Conservation (phyloP, 2,888 invertebrate genomes). For the Cephus runcator region DNA sequence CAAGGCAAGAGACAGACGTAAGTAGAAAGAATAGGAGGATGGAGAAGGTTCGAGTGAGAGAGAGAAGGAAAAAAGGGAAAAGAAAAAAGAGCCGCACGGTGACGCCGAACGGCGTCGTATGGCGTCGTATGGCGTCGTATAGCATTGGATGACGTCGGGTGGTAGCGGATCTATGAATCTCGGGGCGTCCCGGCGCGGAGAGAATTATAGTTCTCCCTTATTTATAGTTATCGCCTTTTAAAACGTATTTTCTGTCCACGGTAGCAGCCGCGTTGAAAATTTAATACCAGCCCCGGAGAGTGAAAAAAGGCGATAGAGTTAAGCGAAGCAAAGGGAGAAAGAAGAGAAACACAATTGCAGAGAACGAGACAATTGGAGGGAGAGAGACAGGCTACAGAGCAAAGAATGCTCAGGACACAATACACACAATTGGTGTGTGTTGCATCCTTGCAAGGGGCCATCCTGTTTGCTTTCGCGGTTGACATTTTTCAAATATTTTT, state of each 20-base stretch:
- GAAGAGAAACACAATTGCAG: too few species aligned
- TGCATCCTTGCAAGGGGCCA: too few species aligned
- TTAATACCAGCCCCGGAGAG: constrained; percentile 8
- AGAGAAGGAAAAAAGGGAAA: too few species aligned
- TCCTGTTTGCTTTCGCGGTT: too few species aligned
- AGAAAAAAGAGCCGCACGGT: constrained; percentile 3
- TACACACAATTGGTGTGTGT: too few species aligned
- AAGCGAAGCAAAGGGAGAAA: too few species aligned
- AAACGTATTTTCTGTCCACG: constrained; percentile 10
- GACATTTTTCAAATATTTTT: too few species aligned
- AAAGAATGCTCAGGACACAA: too few species aligned
- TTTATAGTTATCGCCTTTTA: constrained; percentile 24
- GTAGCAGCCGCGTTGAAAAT: constrained; percentile 10
- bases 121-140: not conserved
- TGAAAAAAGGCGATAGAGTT: not conserved
- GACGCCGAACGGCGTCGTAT: constrained; percentile 1
- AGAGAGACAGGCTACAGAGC: too few species aligned
- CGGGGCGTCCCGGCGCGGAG: constrained; percentile 32
- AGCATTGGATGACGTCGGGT: not conserved
- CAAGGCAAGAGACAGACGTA: not conserved
- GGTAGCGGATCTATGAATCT: constrained; percentile 33
- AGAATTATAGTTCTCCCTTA: constrained; percentile 21
- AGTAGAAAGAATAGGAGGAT: constrained; percentile 7
- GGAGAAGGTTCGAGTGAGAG: not conserved
- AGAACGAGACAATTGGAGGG: too few species aligned